A percentile compares a stretch with the other conserved stretches of the same genome.
These are phyloP conservation scores for Pelobates cultripes DNA, from an alignment of 2,797 vertebrate species.

Conservation along the genomic window DNA sequence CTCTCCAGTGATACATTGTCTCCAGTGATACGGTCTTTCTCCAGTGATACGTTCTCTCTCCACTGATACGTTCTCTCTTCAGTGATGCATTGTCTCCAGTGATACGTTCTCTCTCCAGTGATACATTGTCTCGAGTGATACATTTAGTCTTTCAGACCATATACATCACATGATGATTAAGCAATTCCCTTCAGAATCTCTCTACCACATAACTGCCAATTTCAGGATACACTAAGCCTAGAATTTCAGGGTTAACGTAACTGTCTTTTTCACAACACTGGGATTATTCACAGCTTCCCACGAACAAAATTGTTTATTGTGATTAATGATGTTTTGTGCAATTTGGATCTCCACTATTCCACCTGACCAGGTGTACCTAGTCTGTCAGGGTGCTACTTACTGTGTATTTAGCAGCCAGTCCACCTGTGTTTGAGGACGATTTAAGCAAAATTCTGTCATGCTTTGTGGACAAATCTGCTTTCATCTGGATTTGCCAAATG, in stretches of 20 bases:
- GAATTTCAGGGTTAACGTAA: constrained; percentile 16
- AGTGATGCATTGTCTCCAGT: no score
- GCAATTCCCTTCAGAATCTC: not conserved
- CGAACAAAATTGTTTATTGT: not conserved
- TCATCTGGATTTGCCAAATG: constrained; percentile 32
- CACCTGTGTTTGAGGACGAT: not conserved
- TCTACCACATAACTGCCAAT: not conserved
- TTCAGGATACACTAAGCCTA: not conserved
- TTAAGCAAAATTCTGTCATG: not conserved
- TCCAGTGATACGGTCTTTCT: no score
- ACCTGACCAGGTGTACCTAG: constrained; percentile 7
- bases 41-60: no score
- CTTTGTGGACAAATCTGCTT: not conserved
- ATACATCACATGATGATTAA: no score
- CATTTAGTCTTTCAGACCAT: no score
- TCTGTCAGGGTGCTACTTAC: not conserved
- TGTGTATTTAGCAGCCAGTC: not conserved
- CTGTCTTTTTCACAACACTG: not conserved
- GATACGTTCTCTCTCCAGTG: no score
- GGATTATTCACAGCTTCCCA: constrained; percentile 1
- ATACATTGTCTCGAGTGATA: no score
- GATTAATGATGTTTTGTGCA: not conserved
- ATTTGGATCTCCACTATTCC: not conserved
- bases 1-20: no score
- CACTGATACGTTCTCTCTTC: no score